phyloP scores from a whole-genome alignment of 2,888 invertebrate genomes.

The Venusia cambrica region DNA sequence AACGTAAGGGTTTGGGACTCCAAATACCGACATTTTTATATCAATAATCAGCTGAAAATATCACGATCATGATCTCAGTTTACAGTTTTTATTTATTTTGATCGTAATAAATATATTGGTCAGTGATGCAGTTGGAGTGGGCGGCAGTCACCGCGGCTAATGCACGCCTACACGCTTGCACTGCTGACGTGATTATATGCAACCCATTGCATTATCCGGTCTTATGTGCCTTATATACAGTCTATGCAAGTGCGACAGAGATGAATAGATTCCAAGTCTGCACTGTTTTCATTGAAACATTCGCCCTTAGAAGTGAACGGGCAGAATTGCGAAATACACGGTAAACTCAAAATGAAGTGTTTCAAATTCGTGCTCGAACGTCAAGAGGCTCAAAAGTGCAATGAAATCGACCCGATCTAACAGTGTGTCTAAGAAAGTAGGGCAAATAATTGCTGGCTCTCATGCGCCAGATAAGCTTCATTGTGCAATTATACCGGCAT shows the following conservation, averaged over 20 bases:
- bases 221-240: conserved; percentile 35
- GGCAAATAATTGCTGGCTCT: conserved; percentile 65
- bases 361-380: conserved; percentile 61
- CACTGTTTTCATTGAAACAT: conserved; percentile 23
- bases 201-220: conserved; percentile 40
- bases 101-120: conserved; percentile 27
- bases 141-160: conserved; percentile 35
- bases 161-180: conserved; percentile 40
- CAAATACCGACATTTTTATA: no score
- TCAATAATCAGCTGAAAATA: no score
- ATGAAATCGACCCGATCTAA: conserved; percentile 47
- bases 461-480: conserved; percentile 69
- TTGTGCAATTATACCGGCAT: conserved; percentile 63
- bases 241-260: conserved; percentile 33
- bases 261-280: conserved; percentile 16
- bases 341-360: no score
- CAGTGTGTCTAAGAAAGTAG: conserved; percentile 56
- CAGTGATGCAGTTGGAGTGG: conserved; percentile 37
- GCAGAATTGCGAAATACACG: conserved; percentile 19
- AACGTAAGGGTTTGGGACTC: no score
- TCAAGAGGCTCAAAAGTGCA: conserved; percentile 53
- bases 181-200: conserved; percentile 51
- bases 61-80: no score
- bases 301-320: conserved; percentile 26
- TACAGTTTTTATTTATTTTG: conserved; percentile 10